Conservation (phyloP, 2,797 vertebrate species). For the Gymnocypris eckloni region DNA sequence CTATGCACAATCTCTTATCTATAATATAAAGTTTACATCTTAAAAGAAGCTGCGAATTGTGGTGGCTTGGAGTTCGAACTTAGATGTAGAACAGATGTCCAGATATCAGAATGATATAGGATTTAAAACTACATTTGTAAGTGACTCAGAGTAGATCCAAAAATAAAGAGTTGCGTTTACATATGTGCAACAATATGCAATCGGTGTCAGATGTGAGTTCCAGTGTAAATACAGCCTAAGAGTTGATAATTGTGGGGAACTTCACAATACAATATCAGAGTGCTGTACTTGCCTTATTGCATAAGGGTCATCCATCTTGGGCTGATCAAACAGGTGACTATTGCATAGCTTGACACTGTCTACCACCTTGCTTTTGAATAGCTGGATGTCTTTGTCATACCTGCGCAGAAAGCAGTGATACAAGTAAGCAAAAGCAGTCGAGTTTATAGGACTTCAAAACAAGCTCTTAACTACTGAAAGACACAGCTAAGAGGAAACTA, state of each 20-base stretch:
- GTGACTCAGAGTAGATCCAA: background rate
- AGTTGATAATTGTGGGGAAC: background rate
- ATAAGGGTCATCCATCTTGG: constrained; percentile 96
- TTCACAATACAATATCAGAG: background rate
- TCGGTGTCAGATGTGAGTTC: background rate
- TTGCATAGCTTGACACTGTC: constrained; percentile 96
- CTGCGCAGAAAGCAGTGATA: constrained; percentile 69
- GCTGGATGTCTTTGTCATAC: constrained; percentile 94
- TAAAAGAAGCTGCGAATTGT: background rate
- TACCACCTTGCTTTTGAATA: constrained; percentile 98
- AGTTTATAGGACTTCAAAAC: background rate
- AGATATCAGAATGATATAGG: background rate
- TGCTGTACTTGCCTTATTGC: constrained; percentile 88
- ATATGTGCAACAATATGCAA: background rate
- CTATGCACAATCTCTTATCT: background rate
- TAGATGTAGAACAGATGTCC: background rate
- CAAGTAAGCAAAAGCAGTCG: constrained; percentile 17
- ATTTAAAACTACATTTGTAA: background rate
- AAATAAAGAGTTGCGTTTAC: background rate
- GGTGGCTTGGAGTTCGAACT: background rate
- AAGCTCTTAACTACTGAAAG: background rate
- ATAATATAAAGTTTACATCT: background rate
- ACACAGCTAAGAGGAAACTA: background rate
- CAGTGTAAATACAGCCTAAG: background rate
- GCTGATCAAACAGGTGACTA: constrained; percentile 94